These are phyloP conservation scores for Drosophila demipolita DNA, from an alignment of 2,888 invertebrate species.

Conservation along the genomic window DNA sequence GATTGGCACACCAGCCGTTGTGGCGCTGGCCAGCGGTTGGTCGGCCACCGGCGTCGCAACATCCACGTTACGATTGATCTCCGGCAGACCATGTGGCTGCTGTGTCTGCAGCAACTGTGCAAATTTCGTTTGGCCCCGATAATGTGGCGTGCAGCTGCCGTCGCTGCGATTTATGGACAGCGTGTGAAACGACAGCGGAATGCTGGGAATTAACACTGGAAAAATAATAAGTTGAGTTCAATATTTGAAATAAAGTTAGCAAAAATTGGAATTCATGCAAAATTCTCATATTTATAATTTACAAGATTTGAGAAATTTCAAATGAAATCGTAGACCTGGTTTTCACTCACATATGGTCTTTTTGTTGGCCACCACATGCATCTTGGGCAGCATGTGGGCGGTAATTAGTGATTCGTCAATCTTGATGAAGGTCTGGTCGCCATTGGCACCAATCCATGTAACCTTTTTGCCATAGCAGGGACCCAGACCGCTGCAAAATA, in stretches of 20 bases:
- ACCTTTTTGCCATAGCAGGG: conserved; percentile 94
- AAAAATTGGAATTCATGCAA: not conserved
- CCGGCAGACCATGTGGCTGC: conserved; percentile 74
- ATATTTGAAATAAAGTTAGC: not conserved
- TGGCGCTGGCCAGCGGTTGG: conserved; percentile 27
- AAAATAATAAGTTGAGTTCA: not conserved
- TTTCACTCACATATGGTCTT: conserved; percentile 90
- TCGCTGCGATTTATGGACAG: conserved; percentile 95
- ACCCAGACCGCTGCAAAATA: conserved; percentile 87
- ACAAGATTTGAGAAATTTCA: not conserved
- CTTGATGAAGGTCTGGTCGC: conserved; percentile 97
- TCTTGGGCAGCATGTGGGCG: conserved; percentile 93
- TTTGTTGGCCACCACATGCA: conserved; percentile 95
- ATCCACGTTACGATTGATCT: conserved; percentile 84
- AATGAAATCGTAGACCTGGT: not conserved
- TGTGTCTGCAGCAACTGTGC: conserved; percentile 89
- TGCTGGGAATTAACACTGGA: conserved; percentile 92
- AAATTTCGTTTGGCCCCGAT: conserved; percentile 93
- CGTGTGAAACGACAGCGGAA: conserved; percentile 92
- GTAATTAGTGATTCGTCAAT: conserved; percentile 97
- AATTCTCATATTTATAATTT: not conserved
- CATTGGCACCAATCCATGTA: conserved; percentile 97
- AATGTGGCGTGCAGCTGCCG: conserved; percentile 94
- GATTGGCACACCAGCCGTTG: conserved; percentile 74
- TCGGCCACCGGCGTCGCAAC: conserved; percentile 52